Conservation (phyloP, 2,113 vertebrate genomes). For the Microcebus murinus region DNA sequence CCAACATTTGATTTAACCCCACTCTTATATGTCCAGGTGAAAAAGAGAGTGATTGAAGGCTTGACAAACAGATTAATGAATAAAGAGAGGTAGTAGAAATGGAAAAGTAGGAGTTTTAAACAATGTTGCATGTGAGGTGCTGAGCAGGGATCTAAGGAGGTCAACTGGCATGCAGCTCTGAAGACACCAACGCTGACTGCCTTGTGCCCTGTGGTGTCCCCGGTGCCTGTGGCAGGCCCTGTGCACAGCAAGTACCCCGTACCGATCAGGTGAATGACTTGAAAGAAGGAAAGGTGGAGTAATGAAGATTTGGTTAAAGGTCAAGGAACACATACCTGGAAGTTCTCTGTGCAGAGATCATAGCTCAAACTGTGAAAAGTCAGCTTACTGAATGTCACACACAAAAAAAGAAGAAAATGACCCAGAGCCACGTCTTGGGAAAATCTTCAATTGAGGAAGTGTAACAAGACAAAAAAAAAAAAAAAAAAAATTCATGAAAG, state of each 20-base stretch:
- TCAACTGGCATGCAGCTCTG: background rate
- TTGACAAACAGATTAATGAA: background rate
- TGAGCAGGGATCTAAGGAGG: background rate
- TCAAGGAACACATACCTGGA: background rate
- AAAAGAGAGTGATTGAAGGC: background rate
- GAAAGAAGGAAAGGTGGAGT: background rate
- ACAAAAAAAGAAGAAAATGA: background rate
- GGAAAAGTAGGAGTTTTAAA: background rate
- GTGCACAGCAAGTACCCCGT: background rate
- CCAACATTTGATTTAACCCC: background rate
- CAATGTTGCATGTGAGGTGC: background rate
- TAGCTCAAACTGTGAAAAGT: conserved; percentile 1
- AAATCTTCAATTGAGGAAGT: background rate
- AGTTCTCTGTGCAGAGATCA: background rate
- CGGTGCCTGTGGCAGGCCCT: background rate
- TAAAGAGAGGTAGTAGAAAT: background rate
- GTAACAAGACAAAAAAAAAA: background rate
- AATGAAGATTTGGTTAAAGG: background rate
- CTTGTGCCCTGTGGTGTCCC: background rate
- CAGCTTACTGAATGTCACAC: background rate
- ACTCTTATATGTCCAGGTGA: background rate
- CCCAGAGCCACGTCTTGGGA: background rate
- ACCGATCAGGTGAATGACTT: background rate
- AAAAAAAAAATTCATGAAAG: background rate
- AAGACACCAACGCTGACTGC: background rate